Evolutionary conservation across 2,113 vertebrate species (phyloP), one percentile per base, ranked within the genome.

Genomic region (Tragelaphus scriptus): DNA sequence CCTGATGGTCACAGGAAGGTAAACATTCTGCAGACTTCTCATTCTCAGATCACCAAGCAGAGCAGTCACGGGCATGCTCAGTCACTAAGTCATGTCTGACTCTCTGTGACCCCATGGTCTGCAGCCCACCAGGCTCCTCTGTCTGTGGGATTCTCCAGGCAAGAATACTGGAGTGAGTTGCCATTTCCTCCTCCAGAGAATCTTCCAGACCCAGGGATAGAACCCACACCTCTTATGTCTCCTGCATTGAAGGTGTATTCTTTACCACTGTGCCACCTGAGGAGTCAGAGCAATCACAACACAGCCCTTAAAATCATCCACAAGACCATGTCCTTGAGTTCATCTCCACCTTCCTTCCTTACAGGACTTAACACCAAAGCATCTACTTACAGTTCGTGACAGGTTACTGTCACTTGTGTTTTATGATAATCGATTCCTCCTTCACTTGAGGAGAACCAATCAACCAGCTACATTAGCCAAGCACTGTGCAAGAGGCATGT

Each of bases 31-130:
- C 32, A 58, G 44, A 55, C 13, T 5, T 11, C 25, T 49, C 28
- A 49, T 28, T 30, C 63, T 92, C 25, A 28, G 5, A 51, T 93
- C 21, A 7, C 40, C 26, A 51, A n/a, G 32, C 71, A 75, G 5
- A 59, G 30, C 8, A 11, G 13, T 36, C 51, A 19, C 49, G 0
- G 7, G 71, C 3, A 0, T 4, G 23, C 3, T 77, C 40, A 44
- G 71, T 44, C 12, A 7, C 23, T 77, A 44, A 77, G 3, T 44
- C 40, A 26, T 77, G 12, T 44, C 40, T 0, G 2, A 40, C 40
- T 77, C 40, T 26, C 14, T 44, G 12, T 17, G 15, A 77, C 71
- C 71, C 71, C 23, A 44, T 44, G 40, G 6, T 44, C 71, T 77
- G 71, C 6, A 77, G 40, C 21, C 40, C 23, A 44, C 23, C 23